Percentiles rank a stretch among this genome's conserved stretches.
Evolutionary conservation across 2,113 vertebrate species (phyloP).

Genomic region (Sitta europaea): DNA sequence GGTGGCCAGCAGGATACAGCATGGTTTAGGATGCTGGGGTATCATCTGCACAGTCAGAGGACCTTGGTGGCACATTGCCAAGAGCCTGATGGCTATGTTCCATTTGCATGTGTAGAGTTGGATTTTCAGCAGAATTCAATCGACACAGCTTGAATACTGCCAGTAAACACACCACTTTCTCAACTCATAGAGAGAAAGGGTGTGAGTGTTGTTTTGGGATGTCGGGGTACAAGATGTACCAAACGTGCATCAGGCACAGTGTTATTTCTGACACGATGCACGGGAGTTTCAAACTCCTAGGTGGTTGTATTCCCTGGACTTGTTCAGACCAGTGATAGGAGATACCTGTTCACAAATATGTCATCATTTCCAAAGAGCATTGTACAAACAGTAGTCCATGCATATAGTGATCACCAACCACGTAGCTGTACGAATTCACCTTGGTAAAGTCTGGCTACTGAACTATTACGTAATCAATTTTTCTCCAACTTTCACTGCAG

Average conservation of each 20-base stretch:
- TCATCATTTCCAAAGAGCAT: neutral
- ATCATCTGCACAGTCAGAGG: neutral
- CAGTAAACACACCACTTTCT: neutral
- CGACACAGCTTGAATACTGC: neutral
- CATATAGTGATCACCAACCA: neutral
- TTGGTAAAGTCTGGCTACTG: neutral
- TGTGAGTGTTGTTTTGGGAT: rapidly evolving
- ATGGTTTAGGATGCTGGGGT: neutral
- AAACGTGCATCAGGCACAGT: rapidly evolving
- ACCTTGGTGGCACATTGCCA: rapidly evolving
- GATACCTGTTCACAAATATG: neutral
- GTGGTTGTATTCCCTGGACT: neutral
- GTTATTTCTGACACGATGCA: neutral
- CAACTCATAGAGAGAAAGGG: neutral
- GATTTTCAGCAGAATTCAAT: neutral
- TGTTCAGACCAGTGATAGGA: neutral
- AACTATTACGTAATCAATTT: neutral
- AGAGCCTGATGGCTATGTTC: rapidly evolving
- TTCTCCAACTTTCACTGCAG: neutral
- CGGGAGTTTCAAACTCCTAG: neutral
- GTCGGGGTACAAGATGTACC: neutral
- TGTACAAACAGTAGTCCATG: neutral
- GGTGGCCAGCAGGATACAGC: neutral
- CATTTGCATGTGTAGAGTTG: neutral
- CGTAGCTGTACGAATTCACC: neutral